A percentile compares a stretch with the other conserved stretches of the same genome.
Conservation (phyloP, 2,113 vertebrate genomes). For the Epinephelus fuscoguttatus region DNA sequence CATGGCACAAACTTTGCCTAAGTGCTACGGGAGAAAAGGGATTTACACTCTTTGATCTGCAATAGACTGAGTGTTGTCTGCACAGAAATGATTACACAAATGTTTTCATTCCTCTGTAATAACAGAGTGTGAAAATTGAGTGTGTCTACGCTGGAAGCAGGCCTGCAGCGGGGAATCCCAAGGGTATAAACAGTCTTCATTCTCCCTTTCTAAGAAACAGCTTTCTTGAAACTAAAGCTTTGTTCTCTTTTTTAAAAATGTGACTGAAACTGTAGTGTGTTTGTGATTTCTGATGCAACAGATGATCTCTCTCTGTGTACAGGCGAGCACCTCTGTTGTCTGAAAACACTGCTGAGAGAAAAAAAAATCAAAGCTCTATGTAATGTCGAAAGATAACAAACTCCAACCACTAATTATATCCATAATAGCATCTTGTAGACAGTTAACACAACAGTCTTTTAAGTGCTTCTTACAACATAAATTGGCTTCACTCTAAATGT, state of each 20-base stretch:
- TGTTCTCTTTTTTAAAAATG: background rate
- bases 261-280: background rate
- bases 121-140: conserved; percentile 46
- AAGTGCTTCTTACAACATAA: background rate
- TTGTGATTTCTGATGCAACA: background rate
- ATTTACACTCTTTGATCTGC: conserved; percentile 28
- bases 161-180: conserved; percentile 13
- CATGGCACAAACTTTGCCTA: conserved; percentile 44
- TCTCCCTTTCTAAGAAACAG: background rate
- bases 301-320: background rate
- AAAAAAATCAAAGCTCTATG: background rate
- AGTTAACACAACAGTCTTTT: background rate
- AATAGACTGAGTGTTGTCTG: conserved; percentile 25
- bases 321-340: background rate
- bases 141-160: conserved; percentile 23
- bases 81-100: conserved; percentile 53
- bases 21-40: background rate
- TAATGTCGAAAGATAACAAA: conserved; percentile 1
- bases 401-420: conserved; percentile 30
- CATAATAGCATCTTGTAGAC: background rate
- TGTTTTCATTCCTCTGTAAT: conserved; percentile 70
- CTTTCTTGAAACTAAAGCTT: background rate
- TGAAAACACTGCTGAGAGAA: background rate
- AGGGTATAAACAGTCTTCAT: conserved; percentile 4
- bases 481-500: background rate